Evolutionary conservation across 2,113 vertebrate species (phyloP).

Genomic region (Notothenia coriiceps): DNA sequence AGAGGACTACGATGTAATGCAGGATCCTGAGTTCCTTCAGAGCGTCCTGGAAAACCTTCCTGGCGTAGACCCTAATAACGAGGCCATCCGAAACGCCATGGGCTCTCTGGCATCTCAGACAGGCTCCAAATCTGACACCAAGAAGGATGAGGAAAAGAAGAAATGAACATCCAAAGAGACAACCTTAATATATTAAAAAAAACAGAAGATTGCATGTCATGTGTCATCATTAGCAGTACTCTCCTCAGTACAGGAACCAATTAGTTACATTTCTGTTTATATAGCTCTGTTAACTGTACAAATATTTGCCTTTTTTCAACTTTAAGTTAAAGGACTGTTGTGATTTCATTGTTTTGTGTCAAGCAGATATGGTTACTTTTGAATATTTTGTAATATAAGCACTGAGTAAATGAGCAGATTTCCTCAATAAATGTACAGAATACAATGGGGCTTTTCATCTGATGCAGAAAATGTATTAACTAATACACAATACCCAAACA

Average conservation of each 20-base stretch:
- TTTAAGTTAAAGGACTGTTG: slow-evolving; percentile 66
- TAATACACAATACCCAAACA: background rate
- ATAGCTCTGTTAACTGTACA: slow-evolving; percentile 40
- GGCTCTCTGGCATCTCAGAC: slow-evolving; percentile 90
- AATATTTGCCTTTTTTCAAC: slow-evolving; percentile 24
- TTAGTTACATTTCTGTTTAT: slow-evolving; percentile 38
- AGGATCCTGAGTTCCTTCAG: slow-evolving; percentile 97
- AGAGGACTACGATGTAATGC: slow-evolving; percentile 98
- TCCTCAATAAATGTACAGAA: slow-evolving; percentile 67
- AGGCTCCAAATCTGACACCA: slow-evolving; percentile 86
- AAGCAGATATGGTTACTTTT: slow-evolving; percentile 39
- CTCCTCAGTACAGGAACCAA: slow-evolving; percentile 1
- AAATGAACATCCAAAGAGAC: slow-evolving; percentile 71
- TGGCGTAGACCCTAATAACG: slow-evolving; percentile 96
- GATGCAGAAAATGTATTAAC: background rate
- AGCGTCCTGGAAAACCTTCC: slow-evolving; percentile 97
- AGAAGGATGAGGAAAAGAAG: slow-evolving; percentile 91
- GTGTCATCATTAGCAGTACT: slow-evolving; percentile 49
- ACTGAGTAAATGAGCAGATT: slow-evolving; percentile 15
- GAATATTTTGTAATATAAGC: slow-evolving; percentile 55
- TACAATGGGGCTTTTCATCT: background rate
- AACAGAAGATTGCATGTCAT: slow-evolving; percentile 46
- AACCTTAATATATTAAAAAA: slow-evolving; percentile 32
- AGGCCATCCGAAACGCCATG: slow-evolving; percentile 98
- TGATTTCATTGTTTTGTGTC: slow-evolving; percentile 59